phyloP scores from a whole-genome alignment of 2,797 vertebrate genomes.

The Pangasius larnaudii region DNA sequence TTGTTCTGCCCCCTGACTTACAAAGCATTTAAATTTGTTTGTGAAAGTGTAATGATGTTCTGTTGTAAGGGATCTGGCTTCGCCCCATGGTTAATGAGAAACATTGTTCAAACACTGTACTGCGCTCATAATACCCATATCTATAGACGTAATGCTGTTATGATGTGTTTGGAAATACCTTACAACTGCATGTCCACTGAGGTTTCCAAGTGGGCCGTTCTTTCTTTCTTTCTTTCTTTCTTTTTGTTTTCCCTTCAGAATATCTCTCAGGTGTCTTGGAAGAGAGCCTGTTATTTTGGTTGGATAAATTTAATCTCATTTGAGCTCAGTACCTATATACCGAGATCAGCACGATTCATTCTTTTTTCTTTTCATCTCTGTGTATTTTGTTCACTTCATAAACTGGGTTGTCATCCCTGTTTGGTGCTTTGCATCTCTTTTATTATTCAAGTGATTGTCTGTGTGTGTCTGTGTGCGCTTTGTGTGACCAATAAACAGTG shows the following conservation, averaged over 20 bases:
- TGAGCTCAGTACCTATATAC: background rate
- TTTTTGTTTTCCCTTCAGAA: background rate
- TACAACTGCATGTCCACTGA: background rate
- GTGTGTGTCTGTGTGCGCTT: background rate
- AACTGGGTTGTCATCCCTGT: conserved; percentile 12
- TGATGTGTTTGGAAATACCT: background rate
- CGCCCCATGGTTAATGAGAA: background rate
- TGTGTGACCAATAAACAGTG: background rate
- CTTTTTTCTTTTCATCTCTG: conserved; percentile 30
- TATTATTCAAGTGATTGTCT: conserved; percentile 19
- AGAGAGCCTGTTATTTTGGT: background rate
- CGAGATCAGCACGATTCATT: conserved; percentile 32
- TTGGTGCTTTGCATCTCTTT: conserved; percentile 14
- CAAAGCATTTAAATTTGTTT: conserved; percentile 10
- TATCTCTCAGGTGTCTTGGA: background rate
- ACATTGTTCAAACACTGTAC: background rate
- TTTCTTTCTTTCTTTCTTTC: background rate
- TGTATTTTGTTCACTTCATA: conserved; percentile 21
- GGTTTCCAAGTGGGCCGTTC: background rate
- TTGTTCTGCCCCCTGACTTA: conserved; percentile 17
- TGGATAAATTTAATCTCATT: conserved; percentile 15
- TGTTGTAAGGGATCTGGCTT: background rate
- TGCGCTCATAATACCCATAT: background rate
- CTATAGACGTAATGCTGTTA: background rate
- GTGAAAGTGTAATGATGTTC: background rate